phyloP scores from a whole-genome alignment of 2,113 vertebrate species.

The Odontophorus gujanensis region DNA sequence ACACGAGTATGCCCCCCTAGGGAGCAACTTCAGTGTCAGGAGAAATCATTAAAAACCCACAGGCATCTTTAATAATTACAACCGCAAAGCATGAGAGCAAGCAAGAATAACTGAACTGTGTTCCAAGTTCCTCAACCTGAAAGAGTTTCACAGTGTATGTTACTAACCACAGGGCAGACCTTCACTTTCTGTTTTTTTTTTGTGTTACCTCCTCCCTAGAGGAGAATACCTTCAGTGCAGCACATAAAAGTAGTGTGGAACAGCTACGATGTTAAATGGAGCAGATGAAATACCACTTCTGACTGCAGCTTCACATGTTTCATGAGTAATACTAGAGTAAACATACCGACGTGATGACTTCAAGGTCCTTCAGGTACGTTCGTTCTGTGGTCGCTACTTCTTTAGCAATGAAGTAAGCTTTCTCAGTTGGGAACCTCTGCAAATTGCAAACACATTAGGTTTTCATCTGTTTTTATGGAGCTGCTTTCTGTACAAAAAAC shows the following conservation, averaged over 20 bases:
- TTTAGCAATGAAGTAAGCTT: constrained; percentile 95
- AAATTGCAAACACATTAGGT: constrained; percentile 60
- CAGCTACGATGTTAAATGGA: background rate
- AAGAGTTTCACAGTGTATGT: background rate
- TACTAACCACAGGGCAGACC: constrained; percentile 19
- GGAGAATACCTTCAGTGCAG: background rate
- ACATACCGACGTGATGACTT: constrained; percentile 93
- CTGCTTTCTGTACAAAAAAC: background rate
- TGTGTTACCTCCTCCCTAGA: background rate
- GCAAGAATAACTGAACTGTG: constrained; percentile 17
- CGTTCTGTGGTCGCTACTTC: constrained; percentile 93
- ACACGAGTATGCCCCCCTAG: background rate
- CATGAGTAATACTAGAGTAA: background rate
- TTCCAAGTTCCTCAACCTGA: constrained; percentile 37
- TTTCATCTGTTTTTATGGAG: constrained; percentile 25
- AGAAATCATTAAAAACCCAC: constrained; percentile 48
- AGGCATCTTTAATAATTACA: constrained; percentile 34
- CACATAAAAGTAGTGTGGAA: background rate
- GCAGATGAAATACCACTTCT: background rate
- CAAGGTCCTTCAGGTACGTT: constrained; percentile 95
- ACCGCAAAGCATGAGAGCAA: constrained; percentile 27
- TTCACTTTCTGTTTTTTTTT: background rate
- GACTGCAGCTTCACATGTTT: background rate
- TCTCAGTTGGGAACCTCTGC: constrained; percentile 92
- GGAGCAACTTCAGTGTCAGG: constrained; percentile 16